Evolutionary conservation across 2,113 vertebrate species (phyloP).

Genomic region (Cebidichthys violaceus): DNA sequence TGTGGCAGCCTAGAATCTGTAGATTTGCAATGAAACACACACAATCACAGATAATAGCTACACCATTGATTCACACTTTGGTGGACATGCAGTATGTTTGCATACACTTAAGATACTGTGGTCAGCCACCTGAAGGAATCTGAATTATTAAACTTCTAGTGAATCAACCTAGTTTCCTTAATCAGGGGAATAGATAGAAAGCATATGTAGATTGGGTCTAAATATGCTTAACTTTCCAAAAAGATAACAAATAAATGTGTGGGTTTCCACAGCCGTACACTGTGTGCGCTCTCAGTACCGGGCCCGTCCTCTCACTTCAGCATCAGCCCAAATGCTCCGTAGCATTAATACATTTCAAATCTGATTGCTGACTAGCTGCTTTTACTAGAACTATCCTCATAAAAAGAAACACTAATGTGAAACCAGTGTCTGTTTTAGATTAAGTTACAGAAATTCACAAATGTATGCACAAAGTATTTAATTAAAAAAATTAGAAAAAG

Average conservation of each 20-base stretch:
- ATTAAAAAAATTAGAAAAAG: neutral
- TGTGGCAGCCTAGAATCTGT: neutral
- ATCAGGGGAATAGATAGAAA: neutral
- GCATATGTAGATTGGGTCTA: neutral
- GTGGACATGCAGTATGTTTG: neutral
- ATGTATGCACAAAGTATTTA: neutral
- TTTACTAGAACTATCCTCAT: neutral
- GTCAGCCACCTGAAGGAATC: neutral
- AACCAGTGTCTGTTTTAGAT: neutral
- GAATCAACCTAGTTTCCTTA: neutral
- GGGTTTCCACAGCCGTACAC: neutral
- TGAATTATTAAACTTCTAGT: neutral
- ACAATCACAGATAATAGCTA: neutral
- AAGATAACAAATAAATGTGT: neutral
- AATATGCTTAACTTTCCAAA: neutral
- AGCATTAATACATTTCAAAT: neutral
- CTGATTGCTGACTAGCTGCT: neutral
- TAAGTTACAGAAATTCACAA: neutral
- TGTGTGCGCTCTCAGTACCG: neutral
- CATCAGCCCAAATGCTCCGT: neutral
- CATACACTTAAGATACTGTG: neutral
- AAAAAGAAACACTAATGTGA: neutral
- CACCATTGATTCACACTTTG: neutral
- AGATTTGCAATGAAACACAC: neutral
- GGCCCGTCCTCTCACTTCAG: conserved; percentile 3